These are phyloP conservation scores for Heterotilapia buettikoferi DNA, from an alignment of 2,113 vertebrate genomes.

Conservation along the genomic window DNA sequence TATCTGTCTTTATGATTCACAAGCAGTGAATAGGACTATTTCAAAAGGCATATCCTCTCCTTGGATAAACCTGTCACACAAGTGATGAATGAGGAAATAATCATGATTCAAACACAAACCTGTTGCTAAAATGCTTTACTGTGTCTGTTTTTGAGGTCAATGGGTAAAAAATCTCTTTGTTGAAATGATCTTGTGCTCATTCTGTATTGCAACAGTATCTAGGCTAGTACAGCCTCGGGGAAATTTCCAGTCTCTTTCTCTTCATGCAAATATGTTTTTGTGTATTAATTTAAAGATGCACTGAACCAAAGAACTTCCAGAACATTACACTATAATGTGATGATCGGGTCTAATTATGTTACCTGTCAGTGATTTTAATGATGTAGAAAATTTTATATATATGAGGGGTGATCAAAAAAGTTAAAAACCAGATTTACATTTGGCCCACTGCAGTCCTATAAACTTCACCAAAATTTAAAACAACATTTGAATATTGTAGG, in stretches of 20 bases:
- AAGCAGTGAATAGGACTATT: conserved; percentile 12
- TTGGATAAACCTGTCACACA: conserved; percentile 53
- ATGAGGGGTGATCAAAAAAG: background rate
- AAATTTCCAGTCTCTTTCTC: background rate
- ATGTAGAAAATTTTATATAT: background rate
- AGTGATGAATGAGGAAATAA: conserved; percentile 51
- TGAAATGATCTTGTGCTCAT: background rate
- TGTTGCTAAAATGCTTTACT: conserved; percentile 11
- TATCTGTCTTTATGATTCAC: conserved; percentile 48
- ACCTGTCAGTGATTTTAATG: background rate
- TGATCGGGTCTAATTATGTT: background rate
- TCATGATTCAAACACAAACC: conserved; percentile 28
- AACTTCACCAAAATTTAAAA: background rate
- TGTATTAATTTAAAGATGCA: background rate
- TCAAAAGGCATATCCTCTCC: conserved; percentile 22
- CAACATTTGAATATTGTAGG: background rate
- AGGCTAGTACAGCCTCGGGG: background rate
- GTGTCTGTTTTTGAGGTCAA: conserved; percentile 5
- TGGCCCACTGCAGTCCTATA: background rate
- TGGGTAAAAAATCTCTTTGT: background rate
- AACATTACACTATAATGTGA: background rate
- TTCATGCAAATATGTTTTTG: background rate
- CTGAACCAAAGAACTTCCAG: background rate
- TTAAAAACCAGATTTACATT: background rate
- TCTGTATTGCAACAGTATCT: background rate